phyloP scores from a whole-genome alignment of 2,888 invertebrate species.

The Plagodis pulveraria region DNA sequence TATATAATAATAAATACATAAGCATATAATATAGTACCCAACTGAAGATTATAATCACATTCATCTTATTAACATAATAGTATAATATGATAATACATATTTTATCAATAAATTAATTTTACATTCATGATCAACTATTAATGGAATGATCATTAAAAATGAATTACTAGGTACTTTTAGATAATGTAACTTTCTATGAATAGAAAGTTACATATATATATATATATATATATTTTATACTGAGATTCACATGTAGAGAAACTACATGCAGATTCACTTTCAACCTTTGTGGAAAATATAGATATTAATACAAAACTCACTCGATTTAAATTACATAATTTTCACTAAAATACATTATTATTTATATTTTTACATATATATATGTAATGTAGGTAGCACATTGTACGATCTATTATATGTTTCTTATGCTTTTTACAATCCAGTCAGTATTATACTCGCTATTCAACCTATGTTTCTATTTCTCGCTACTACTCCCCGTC shows the following conservation, averaged over 20 bases:
- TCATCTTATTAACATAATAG: no score
- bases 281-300: conserved; percentile 21
- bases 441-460: background rate
- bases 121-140: conserved; percentile 20
- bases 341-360: background rate
- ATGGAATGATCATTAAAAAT: conserved; percentile 44
- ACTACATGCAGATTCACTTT: conserved; percentile 39
- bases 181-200: conserved; percentile 10
- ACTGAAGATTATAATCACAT: background rate
- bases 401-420: no score
- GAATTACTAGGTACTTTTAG: conserved; percentile 37
- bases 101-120: background rate
- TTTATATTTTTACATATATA: background rate
- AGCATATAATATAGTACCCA: no score
- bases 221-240: no score
- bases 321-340: no score
- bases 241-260: conserved; percentile 59
- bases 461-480: background rate
- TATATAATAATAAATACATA: background rate
- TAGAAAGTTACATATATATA: conserved; percentile 25
- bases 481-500: background rate
- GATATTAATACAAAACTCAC: conserved; percentile 14
- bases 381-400: no score
- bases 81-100: no score
- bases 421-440: conserved; percentile 1